These are phyloP conservation scores for Bolborhynchus lineola DNA, from an alignment of 2,113 vertebrate species.

Conservation along the genomic window DNA sequence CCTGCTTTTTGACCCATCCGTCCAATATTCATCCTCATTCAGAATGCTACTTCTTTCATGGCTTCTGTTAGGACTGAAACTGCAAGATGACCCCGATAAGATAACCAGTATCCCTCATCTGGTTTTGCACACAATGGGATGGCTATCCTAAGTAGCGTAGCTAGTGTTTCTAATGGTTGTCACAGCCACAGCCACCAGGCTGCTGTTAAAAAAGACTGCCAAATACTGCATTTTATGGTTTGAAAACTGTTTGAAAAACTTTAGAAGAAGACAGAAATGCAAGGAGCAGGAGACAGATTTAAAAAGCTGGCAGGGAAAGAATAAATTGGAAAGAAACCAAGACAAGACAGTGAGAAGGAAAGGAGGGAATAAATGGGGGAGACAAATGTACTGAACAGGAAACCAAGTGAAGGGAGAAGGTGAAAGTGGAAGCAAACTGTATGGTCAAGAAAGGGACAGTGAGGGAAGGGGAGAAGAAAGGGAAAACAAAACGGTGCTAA, in stretches of 20 bases:
- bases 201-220: not conserved
- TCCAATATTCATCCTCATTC: not conserved
- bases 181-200: not conserved
- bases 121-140: not conserved
- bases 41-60: not conserved
- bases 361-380: not conserved
- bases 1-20: not conserved
- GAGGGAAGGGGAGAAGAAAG: not conserved
- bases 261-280: not conserved
- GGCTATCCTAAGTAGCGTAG: not conserved
- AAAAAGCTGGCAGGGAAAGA: not conserved
- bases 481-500: not conserved
- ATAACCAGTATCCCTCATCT: not conserved
- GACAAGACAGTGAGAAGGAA: not conserved
- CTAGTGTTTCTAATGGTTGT: not conserved
- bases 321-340: conserved; percentile 4
- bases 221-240: not conserved
- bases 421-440: not conserved
- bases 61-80: not conserved
- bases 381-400: not conserved
- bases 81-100: not conserved
- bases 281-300: not conserved
- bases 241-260: not conserved
- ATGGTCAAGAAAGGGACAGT: not conserved
- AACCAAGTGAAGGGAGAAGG: not conserved